Evolutionary conservation across 2,113 vertebrate species (phyloP), one percentile per base, ranked within the genome.

Genomic region (Candoia aspera): DNA sequence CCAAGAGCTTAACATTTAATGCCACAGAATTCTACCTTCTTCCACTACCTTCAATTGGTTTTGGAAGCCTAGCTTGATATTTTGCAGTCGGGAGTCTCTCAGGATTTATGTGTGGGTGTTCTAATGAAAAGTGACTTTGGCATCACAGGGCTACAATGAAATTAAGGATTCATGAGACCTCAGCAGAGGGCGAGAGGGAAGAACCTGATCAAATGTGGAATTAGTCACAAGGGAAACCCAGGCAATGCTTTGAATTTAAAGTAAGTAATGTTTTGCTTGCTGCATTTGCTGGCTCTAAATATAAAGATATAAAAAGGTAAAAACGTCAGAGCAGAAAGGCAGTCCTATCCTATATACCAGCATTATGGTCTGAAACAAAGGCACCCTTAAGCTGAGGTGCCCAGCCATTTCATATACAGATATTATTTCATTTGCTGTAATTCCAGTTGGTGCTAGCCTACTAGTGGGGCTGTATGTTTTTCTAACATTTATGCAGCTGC

Each of bases 161-260:
- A 98, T 98, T 97, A 97, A 97, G 96, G 93, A 98, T 97, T 97
- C 97, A 97, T 97, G 95, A 96, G 46, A 88, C 64, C 37, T 64
- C 84, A 79, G 88, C 37, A 84, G 88, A 94, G 79, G 73, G 94
- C 88, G 87, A 68, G 54, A 79, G 94, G 92, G 37, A 95, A 93
- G 90, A 95, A 91, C 94, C 94, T 92, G 11, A 17, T 92, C 95
- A 97, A 96, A 96, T 95, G 64, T 33, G 6, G 89, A 96, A 96
- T 96, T 94, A 97, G 95, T 95, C 97, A 95, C 62, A 92, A 93
- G 96, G 96, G 95, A 97, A 93, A 84, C 83, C 90, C 55, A 57
- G 84, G 90, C 92, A 79, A 73, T 94, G 91, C 92, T 90, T 60
- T 1, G 2, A 96, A 95, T 97, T 93, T 90, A 88, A 95, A 97